Base-by-base conservation (phyloP, 2,888 invertebrate species). In the Osedax frankpressi region DNA sequence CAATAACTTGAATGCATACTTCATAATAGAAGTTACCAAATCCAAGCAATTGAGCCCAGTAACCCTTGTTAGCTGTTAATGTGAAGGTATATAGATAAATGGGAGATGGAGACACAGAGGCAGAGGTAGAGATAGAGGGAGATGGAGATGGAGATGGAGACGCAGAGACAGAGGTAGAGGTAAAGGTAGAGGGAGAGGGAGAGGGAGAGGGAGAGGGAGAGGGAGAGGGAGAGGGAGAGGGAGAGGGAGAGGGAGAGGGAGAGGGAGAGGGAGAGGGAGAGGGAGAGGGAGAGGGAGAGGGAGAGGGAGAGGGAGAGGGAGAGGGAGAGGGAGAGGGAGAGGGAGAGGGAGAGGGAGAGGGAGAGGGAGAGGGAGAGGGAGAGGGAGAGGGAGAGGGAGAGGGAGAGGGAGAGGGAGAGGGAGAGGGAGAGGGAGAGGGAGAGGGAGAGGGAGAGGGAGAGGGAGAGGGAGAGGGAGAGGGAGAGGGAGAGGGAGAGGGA, bases 21-120 rank as follows among this genome's bases (percentile, higher is more conserved):
- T 98, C 97, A 82, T 97, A 99, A 83, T 99, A 99, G 84, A 97
- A 98, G 83, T 97, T 97, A 30, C 98, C 97, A 80, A 99, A 94
- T n/a, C 98, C 92, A 77, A 99, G 87, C 76, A 97, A 85, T 80
- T 88, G 93, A 1, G 93, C 94, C 98, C 98, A 99, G 85, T 98
- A 97, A 0, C 97, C 88, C 82, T 87, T 87, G 76, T 86, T 84
- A 28, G 87, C 86, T 86, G 80, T 14, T 14, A 19, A 59, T 14
- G 19, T 14, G 19, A 19, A 59, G 59, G 19, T 14, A 59, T 26
- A n/a, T 1, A 28, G 28, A 1, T 11, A n/a, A 3, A 28, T 27
- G 1, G n/a, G 19, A 3, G 19, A 63, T 11, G n/a, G 19, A 3
- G 65, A 63, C 1, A 19, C 1, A 1, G 65, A 63, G 11, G n/a